A percentile compares a stretch with the other conserved stretches of the same genome.
phyloP scores from a whole-genome alignment of 2,113 vertebrate genomes.

The Tragelaphus strepsiceros region DNA sequence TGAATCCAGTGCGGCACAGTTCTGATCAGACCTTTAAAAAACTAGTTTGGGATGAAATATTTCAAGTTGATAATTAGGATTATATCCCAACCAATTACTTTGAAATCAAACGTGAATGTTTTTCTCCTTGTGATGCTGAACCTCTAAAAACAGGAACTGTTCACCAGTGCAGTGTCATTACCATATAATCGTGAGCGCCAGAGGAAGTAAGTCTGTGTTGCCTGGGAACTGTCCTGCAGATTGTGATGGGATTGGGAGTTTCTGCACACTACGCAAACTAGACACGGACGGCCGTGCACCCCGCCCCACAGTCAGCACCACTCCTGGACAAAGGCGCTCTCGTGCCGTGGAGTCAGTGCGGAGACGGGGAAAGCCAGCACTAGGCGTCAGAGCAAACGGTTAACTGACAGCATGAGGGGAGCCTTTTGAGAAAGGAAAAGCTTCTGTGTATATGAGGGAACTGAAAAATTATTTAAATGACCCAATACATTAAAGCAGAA shows the following conservation, averaged over 20 bases:
- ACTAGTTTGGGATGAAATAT: neutral
- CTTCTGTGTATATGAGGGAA: neutral
- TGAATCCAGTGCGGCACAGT: constrained; percentile 2
- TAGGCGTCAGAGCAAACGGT: neutral
- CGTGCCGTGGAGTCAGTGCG: neutral
- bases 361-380: neutral
- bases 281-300: neutral
- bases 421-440: neutral
- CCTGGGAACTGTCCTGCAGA: neutral
- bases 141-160: constrained; percentile 32
- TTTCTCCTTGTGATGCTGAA: constrained; percentile 23
- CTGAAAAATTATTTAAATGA: neutral
- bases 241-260: neutral
- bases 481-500: neutral
- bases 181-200: neutral
- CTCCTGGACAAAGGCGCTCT: neutral
- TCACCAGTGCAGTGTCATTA: neutral
- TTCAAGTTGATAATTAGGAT: constrained; percentile 22
- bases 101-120: constrained; percentile 29
- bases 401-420: neutral
- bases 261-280: neutral
- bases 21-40: constrained; percentile 14
- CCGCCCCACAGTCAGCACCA: neutral
- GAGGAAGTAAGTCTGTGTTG: neutral
- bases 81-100: constrained; percentile 40